Base-by-base conservation (phyloP, 2,797 vertebrate genomes). In the Etheostoma nigrum region DNA sequence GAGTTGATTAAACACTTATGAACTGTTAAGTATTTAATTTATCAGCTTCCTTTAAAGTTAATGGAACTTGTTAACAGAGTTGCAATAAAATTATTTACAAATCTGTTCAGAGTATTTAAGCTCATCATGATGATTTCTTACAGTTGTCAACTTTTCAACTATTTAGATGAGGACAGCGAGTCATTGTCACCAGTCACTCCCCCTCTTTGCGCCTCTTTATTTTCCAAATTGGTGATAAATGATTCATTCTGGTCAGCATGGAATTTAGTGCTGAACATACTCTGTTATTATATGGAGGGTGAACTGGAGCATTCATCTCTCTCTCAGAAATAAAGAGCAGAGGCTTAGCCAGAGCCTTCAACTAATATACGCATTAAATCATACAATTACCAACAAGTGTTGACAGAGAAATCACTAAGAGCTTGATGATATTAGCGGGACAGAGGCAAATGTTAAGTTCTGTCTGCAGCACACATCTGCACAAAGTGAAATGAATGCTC, bases 101-200 rank as follows among this genome's bases (percentile, higher is more conserved):
- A 74, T 65, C 44, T 67, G 3, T 53, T 40, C 2, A 36, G 15
- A 21, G 21, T 4, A 4, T 74, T 66, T 63, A 7, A 77, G 27
- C 65, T 66, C 6, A 57, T 51, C 14, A 58, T 62, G 47, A 79
- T 30, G 55, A 72, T 75, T 78, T 76, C 55, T 64, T 58, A 74
- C 55, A 52, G 40, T 47, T 80, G 83, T 84, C 72, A 48, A 40
- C 18, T 5, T 23, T 55, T 79, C 75, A 89, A 51, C 60, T 72
- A 73, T 81, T 64, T 60, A 23, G 53, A 78, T 47, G 70, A 77
- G 49, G 67, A 75, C 55, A 57, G 78, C 30, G 27, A 18, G 54
- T 81, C 33, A 70, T 49, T 62, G 65, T 51, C 65, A 52, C 18
- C 27, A 59, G 21, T 76, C 49, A n/a, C 63, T 18, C 60, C 25